Conservation (phyloP, 1,140 invertebrate genomes). For the Drosophila rufa region DNA sequence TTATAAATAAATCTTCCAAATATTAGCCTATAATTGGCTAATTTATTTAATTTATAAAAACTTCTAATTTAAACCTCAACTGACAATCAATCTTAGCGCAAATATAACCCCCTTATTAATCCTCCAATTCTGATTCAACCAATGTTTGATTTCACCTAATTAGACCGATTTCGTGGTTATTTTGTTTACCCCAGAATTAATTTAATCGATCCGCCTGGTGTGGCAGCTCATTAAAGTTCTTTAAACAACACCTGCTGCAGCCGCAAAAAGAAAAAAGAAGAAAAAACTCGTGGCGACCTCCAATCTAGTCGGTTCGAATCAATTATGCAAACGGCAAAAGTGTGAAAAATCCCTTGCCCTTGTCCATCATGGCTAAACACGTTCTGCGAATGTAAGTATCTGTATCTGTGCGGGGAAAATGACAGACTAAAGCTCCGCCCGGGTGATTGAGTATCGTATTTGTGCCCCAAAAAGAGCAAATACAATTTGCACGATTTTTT, state of each 20-base stretch:
- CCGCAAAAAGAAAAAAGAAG: constrained; percentile 12
- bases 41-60: constrained; percentile 3
- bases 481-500: constrained; percentile 79
- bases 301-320: constrained; percentile 53
- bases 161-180: constrained; percentile 14
- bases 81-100: not conserved
- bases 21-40: too few species aligned
- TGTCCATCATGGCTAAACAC: constrained; percentile 66
- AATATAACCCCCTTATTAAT: not conserved
- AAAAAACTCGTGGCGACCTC: constrained; percentile 17
- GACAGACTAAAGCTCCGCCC: constrained; percentile 25
- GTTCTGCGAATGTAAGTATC: constrained; percentile 52
- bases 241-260: constrained; percentile 1
- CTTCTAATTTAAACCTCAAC: not conserved
- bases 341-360: constrained; percentile 72
- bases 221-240: constrained; percentile 49
- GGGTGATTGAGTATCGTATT: constrained; percentile 64
- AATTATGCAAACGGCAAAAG: constrained; percentile 77
- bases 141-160: constrained; percentile 23
- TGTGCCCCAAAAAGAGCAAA: constrained; percentile 68
- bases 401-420: constrained; percentile 56
- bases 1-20: not conserved
- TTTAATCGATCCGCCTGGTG: constrained; percentile 23
- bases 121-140: constrained; percentile 2
- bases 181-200: constrained; percentile 32